These are phyloP conservation scores for Iphiclides podalirius DNA, from an alignment of 2,888 invertebrate genomes.

Conservation along the genomic window DNA sequence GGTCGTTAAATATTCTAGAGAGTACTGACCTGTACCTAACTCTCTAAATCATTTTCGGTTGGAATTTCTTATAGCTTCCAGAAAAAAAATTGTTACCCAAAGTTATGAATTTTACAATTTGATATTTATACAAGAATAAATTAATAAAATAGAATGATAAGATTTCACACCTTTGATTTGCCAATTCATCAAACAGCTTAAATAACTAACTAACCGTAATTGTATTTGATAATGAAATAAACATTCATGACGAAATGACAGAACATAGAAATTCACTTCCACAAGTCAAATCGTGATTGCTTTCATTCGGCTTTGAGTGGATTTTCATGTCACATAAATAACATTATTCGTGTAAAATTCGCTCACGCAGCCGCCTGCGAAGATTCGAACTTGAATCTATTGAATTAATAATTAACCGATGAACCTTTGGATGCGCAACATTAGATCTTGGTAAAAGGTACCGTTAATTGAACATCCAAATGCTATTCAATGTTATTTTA, in stretches of 20 bases:
- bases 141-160: too few relatives aligned
- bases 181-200: too few relatives aligned
- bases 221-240: neutral
- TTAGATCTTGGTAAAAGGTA: neutral
- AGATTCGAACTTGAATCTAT: neutral
- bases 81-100: too few relatives aligned
- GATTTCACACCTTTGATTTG: too few relatives aligned
- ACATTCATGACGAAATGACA: neutral
- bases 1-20: too few relatives aligned
- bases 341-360: neutral
- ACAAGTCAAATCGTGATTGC: neutral
- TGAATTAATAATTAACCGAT: neutral
- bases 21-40: too few relatives aligned
- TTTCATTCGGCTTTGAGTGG: neutral
- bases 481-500: neutral
- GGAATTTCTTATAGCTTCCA: too few relatives aligned
- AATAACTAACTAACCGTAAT: too few relatives aligned
- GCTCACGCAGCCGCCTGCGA: neutral
- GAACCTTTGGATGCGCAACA: neutral
- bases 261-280: neutral
- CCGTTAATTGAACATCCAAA: neutral
- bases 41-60: too few relatives aligned
- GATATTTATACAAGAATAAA: too few relatives aligned
- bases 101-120: too few relatives aligned
- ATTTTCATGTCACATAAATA: neutral